phyloP scores from a whole-genome alignment of 2,113 vertebrate species.

The Cygnus atratus region DNA sequence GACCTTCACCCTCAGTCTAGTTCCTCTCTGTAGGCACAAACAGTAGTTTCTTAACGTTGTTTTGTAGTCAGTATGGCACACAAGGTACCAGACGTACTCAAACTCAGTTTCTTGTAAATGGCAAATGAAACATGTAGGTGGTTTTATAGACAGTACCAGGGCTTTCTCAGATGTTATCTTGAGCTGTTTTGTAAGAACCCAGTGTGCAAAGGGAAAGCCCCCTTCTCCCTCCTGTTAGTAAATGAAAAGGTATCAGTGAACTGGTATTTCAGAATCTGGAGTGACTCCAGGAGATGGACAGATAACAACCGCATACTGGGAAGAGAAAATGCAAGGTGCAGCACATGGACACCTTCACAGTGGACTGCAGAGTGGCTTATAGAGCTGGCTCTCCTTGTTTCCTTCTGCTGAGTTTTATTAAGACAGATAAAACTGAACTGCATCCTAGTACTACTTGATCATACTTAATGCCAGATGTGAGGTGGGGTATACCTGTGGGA shows the following conservation, averaged over 20 bases:
- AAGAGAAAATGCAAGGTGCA: neutral
- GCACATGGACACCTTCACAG: accelerated
- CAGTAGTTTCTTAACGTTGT: neutral
- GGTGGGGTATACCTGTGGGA: neutral
- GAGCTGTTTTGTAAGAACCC: neutral
- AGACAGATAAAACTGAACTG: neutral
- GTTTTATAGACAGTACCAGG: neutral
- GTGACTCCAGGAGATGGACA: neutral
- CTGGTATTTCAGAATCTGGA: neutral
- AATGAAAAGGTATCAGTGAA: neutral
- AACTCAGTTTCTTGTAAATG: neutral
- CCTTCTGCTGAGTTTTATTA: neutral
- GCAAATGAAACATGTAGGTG: neutral
- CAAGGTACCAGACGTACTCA: neutral
- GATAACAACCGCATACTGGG: accelerated
- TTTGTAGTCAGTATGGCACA: neutral
- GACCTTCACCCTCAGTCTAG: neutral
- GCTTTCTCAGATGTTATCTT: constrained; percentile 1
- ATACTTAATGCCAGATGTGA: neutral
- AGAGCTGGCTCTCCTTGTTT: neutral
- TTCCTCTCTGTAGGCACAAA: neutral
- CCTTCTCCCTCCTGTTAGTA: neutral
- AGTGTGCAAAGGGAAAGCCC: accelerated
- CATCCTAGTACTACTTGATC: no score
- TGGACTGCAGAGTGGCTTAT: neutral